Evolutionary conservation across 2,113 vertebrate species (phyloP), one percentile per base, ranked within the genome.

Genomic region (Astur gentilis): DNA sequence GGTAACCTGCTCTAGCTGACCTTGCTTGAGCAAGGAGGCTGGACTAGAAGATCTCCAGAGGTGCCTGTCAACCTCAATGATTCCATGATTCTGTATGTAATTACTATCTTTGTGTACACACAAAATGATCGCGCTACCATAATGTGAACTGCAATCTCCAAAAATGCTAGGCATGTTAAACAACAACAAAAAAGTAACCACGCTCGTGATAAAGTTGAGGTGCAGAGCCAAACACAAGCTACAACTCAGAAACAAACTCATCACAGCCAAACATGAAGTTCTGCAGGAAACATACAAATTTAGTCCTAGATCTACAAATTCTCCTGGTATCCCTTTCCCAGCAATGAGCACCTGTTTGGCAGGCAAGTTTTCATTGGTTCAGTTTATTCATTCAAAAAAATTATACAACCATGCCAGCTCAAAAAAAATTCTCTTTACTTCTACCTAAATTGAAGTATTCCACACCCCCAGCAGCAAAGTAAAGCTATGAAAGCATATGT

Each of bases 121-220:
- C 7, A 89, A 77, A 93, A 66, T 15, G 13, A 65, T 57, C 1
- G 1, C 0, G 1, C 16, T 32, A 34, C n/a, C 0, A 0, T n/a
- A 75, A 55, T 6, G 7, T 4, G 5, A 71, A 85, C n/a, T 32
- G 50, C 22, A 88, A 34, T 47, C 27, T 71, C 42, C 8, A 69
- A 26, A 76, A 69, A 12, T 9, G 10, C 47, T 16, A 50, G 38
- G 44, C 15, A 47, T 16, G 12, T 72, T 64, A 83, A 83, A 44
- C 17, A 76, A 8, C 16, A 72, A 64, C 27, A 54, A 54, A 5
- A 38, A 42, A 70, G 45, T 22, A 62, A n/a, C 29, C 7, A 10
- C 0, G 1, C 40, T 57, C 8, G 27, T 66, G 32, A 58, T 2
- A 78, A 81, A 87, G 13, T 4, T 50, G 47, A 78, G 32, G 21